A percentile compares a stretch with the other conserved stretches of the same genome.
These are phyloP conservation scores for Gambelia wislizenii DNA, from an alignment of 2,797 vertebrate genomes.

Conservation along the genomic window DNA sequence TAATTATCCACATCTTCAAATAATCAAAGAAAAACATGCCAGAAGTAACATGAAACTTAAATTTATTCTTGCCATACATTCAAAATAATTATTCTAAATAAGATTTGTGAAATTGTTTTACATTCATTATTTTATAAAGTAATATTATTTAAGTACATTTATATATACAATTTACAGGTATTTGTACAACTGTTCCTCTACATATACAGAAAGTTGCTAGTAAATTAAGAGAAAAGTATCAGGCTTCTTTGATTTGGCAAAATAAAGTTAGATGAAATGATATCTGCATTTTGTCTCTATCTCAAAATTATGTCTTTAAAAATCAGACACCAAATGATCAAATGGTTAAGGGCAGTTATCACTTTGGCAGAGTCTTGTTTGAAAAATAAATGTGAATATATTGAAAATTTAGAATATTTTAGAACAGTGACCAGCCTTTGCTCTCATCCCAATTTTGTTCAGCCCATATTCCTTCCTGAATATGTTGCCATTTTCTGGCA, in stretches of 20 bases:
- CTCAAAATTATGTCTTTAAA: constrained; percentile 44
- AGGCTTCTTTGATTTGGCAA: constrained; percentile 32
- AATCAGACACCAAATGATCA: constrained; percentile 25
- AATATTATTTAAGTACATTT: constrained; percentile 58
- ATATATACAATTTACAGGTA: constrained; percentile 62
- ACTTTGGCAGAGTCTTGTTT: constrained; percentile 51
- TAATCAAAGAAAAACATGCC: constrained; percentile 40
- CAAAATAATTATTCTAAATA: constrained; percentile 35
- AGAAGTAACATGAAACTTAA: constrained; percentile 44
- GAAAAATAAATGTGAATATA: constrained; percentile 37
- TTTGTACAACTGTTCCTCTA: constrained; percentile 58
- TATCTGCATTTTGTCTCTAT: constrained; percentile 10
- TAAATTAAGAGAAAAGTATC: constrained; percentile 28
- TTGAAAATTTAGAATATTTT: constrained; percentile 50
- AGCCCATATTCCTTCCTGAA: not conserved
- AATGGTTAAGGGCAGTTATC: constrained; percentile 7
- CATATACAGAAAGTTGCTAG: constrained; percentile 35
- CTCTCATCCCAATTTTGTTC: not conserved
- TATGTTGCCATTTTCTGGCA: not conserved
- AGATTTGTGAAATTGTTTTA: constrained; percentile 56
- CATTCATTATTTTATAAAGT: constrained; percentile 57
- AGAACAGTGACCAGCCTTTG: constrained; percentile 9
- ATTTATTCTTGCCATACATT: constrained; percentile 54
- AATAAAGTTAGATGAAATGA: not conserved
- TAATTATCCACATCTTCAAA: constrained; percentile 41